These are phyloP conservation scores for Drosophila atripex DNA, from an alignment of 2,888 invertebrate genomes.

Conservation along the genomic window DNA sequence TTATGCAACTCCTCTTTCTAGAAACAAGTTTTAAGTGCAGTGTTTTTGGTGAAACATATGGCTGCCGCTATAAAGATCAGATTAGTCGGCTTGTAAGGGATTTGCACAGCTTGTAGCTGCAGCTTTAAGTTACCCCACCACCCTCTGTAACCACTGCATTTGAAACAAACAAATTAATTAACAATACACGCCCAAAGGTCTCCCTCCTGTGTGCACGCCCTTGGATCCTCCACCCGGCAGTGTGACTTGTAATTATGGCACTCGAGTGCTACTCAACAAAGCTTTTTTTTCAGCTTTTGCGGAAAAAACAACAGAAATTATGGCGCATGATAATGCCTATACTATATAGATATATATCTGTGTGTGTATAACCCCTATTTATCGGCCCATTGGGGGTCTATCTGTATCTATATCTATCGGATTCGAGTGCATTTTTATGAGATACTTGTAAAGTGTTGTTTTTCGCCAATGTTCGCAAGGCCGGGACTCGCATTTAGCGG, in stretches of 20 bases:
- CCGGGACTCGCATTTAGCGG: slow-evolving; percentile 44
- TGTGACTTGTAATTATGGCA: slow-evolving; percentile 69
- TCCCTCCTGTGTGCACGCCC: background rate
- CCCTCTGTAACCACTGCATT: slow-evolving; percentile 42
- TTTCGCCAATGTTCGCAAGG: slow-evolving; percentile 58
- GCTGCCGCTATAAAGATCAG: slow-evolving; percentile 33
- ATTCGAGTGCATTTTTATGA: slow-evolving; percentile 43
- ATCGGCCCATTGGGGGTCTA: slow-evolving; percentile 34
- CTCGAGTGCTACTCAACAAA: slow-evolving; percentile 61
- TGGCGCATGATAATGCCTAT: slow-evolving; percentile 56
- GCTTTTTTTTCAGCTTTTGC: slow-evolving; percentile 29
- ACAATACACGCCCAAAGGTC: slow-evolving; percentile 63
- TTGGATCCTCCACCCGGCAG: slow-evolving; percentile 19
- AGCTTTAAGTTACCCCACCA: slow-evolving; percentile 36
- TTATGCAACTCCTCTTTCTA: too few relatives aligned
- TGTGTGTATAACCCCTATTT: slow-evolving; percentile 3
- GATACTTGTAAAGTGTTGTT: slow-evolving; percentile 28
- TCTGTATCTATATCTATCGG: slow-evolving; percentile 21
- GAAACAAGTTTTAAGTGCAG: background rate
- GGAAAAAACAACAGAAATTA: slow-evolving; percentile 57
- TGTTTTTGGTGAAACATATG: slow-evolving; percentile 8
- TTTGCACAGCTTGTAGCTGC: slow-evolving; percentile 52
- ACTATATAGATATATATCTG: background rate
- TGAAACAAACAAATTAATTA: slow-evolving; percentile 74
- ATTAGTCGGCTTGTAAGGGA: slow-evolving; percentile 42